These are phyloP conservation scores for Tringa solitaria DNA, from an alignment of 2,113 vertebrate genomes.

Conservation along the genomic window DNA sequence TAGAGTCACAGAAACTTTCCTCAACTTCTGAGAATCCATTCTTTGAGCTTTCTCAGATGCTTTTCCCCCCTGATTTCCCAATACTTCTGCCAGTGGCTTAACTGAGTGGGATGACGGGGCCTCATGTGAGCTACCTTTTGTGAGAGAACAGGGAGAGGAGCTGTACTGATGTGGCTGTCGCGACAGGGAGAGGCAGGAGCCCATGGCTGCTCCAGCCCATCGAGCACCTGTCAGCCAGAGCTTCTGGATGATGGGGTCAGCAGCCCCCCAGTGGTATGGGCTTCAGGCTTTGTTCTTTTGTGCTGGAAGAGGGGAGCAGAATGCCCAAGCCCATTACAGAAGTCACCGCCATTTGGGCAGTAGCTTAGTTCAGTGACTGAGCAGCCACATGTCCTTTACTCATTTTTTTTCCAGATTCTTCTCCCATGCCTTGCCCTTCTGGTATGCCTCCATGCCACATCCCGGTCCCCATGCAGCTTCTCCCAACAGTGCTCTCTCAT, in stretches of 20 bases:
- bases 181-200: background rate
- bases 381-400: fast-evolving
- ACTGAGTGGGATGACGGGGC: background rate
- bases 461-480: background rate
- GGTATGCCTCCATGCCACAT: fast-evolving
- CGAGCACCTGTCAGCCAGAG: background rate
- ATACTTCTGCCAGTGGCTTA: background rate
- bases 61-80: background rate
- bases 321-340: background rate
- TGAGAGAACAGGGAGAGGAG: background rate
- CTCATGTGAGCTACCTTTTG: fast-evolving
- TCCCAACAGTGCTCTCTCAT: background rate
- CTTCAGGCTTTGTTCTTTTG: background rate
- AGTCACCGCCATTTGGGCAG: background rate
- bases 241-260: background rate
- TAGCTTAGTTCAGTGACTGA: background rate
- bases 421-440: background rate
- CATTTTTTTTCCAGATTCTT: background rate
- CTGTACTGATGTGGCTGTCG: background rate
- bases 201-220: background rate
- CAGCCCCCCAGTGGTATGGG: background rate
- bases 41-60: background rate
- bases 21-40: background rate
- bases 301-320: background rate
- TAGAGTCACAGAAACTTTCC: background rate